Conservation (phyloP, 2,113 vertebrate species). For the Tragelaphus buxtoni region DNA sequence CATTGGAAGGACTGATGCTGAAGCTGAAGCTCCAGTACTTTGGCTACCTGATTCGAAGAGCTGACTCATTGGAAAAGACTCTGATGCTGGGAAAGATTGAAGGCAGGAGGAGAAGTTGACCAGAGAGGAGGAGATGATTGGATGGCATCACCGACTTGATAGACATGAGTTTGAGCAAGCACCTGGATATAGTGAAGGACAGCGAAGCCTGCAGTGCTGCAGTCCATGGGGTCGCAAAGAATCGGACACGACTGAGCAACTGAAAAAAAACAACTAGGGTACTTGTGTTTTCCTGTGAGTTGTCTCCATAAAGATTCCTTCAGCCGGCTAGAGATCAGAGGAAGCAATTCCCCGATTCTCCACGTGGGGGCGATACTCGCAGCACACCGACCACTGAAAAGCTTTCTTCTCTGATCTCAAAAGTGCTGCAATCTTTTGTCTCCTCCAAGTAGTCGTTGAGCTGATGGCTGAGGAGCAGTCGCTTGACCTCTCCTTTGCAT, state of each 20-base stretch:
- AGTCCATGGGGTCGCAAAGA: background rate
- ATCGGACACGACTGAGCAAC: background rate
- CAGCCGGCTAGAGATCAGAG: rapidly evolving
- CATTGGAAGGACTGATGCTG: background rate
- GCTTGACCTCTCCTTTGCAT: too few species aligned
- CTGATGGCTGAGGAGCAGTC: background rate
- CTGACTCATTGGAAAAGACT: background rate
- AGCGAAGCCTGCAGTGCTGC: background rate
- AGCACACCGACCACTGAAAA: background rate
- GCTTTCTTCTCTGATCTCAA: background rate
- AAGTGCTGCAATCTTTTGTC: background rate
- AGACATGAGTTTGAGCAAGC: background rate
- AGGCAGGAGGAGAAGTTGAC: background rate
- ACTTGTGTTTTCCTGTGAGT: background rate
- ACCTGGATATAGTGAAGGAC: background rate
- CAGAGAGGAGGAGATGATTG: background rate
- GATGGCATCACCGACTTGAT: background rate
- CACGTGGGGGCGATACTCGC: background rate
- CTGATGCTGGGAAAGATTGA: background rate
- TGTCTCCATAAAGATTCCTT: background rate
- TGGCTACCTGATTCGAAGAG: background rate
- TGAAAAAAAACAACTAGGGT: background rate
- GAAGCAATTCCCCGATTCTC: background rate
- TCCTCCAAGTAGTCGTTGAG: background rate
- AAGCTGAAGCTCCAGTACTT: background rate